Base-by-base conservation (phyloP, 2,797 vertebrate species). In the Lacerta bilineata region DNA sequence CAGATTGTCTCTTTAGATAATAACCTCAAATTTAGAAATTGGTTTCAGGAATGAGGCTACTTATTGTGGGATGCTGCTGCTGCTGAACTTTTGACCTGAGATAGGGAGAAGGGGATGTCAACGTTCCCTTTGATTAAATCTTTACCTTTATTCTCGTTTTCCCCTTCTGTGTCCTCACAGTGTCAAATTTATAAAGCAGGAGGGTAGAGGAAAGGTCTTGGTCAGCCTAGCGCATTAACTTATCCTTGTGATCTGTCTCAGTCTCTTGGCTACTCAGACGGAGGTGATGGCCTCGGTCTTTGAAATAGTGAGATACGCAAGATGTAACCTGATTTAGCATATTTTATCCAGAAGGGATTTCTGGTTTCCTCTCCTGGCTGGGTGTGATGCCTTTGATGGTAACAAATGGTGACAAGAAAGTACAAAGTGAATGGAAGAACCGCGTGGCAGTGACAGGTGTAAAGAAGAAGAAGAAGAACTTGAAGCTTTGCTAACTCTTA, bases 71-170 rank as follows among this genome's bases (percentile, higher is more conserved):
- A 88, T 92, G 87, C 95, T 83, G 59, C 92, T 86, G 59, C 69
- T 86, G 59, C 69, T 96, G 93, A 96, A 95, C 91, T 95, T 80
- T 93, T 94, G 87, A 91, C 84, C 91, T 85, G 81, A 55, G 72
- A 82, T 7, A 88, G 72, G 82, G 46, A 90, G 20, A 81, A 66
- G 23, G 93, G 91, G 90, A 87, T 88, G 86, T 39, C 93, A 89
- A 85, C 71, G 88, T 94, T 93, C 87, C 85, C 84, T 93, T 61
- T 92, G 91, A 88, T 88, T 84, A 72, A 39, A 64, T 93, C 46
- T 88, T 77, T 87, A 76, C 59, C 72, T 89, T 83, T 74, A 89
- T 61, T 80, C 13, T 55, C 25, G 92, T 93, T 94, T 95, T 79
- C 92, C 68, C 87, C 91, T 33, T 43, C 55, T 80, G 86, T 87